Conservation (phyloP, 53 echinoderm and acorn worm species). For the Apostichopus leukothele region DNA sequence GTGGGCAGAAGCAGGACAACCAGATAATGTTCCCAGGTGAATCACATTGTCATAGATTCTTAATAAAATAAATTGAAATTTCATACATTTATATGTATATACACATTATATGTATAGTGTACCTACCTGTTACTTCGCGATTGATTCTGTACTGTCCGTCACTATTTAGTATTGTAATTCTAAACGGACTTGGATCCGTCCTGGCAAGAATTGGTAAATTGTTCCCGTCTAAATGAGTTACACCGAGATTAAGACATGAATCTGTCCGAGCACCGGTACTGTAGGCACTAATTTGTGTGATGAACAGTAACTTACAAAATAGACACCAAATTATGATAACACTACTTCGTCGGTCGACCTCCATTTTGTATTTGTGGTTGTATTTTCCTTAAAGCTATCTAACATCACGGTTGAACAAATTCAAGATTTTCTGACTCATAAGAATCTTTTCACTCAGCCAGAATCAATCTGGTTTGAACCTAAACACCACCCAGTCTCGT, state of each 20-base stretch:
- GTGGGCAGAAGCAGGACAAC: too few species aligned
- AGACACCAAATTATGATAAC: neutral
- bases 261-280: neutral
- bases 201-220: neutral
- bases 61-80: neutral
- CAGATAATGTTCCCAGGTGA: too few species aligned
- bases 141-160: neutral
- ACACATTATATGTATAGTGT: too few species aligned
- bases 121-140: neutral
- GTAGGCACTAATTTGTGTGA: neutral
- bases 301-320: neutral
- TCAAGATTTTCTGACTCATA: neutral
- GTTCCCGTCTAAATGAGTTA: neutral
- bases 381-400: neutral
- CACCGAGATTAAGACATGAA: neutral
- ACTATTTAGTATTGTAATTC: neutral
- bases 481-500: neutral
- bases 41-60: too few species aligned
- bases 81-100: too few species aligned
- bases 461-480: neutral
- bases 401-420: neutral
- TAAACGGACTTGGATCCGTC: neutral
- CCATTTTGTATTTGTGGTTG: conserved; percentile 2
- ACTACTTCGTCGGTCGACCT: neutral
- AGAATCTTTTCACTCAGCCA: neutral